Evolutionary conservation across 1,140 invertebrate species (phyloP).

Genomic region (Fopius arisanus): DNA sequence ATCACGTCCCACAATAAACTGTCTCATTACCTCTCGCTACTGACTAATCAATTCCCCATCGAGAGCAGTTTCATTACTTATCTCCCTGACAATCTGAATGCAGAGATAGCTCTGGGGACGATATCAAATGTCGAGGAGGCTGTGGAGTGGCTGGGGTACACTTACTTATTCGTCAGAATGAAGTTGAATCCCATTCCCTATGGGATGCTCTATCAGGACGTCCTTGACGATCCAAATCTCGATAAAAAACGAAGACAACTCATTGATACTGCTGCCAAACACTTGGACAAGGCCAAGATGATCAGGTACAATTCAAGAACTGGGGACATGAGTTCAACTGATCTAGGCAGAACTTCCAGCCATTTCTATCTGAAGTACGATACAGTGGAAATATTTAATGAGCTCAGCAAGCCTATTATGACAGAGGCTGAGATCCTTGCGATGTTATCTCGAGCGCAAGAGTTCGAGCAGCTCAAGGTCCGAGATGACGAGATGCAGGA

Average conservation of each 20-base stretch:
- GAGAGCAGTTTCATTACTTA: conserved; percentile 95
- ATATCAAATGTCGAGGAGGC: conserved; percentile 96
- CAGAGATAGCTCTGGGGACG: conserved; percentile 94
- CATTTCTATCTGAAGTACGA: conserved; percentile 98
- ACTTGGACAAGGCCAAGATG: conserved; percentile 93
- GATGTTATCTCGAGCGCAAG: conserved; percentile 90
- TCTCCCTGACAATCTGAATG: conserved; percentile 96
- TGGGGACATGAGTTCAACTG: conserved; percentile 83
- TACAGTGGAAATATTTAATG: conserved; percentile 92
- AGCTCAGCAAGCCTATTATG: conserved; percentile 81
- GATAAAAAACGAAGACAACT: conserved; percentile 77
- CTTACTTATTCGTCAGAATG: conserved; percentile 96
- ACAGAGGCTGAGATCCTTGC: conserved; percentile 85
- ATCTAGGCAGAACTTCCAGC: conserved; percentile 94
- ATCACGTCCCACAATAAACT: conserved; percentile 95
- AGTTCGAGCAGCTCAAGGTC: conserved; percentile 97
- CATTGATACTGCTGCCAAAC: conserved; percentile 81
- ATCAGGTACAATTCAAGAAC: conserved; percentile 87
- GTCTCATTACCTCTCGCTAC: conserved; percentile 89
- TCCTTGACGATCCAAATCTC: conserved; percentile 81
- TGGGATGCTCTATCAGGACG: conserved; percentile 77
- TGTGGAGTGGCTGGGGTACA: conserved; percentile 97
- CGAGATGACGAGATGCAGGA: conserved; percentile 94
- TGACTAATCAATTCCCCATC: conserved; percentile 97
- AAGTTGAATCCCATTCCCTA: conserved; percentile 91